A percentile compares a stretch with the other conserved stretches of the same genome.
Conservation (phyloP, 2,888 invertebrate genomes). For the Macrosoma leucophasiata region DNA sequence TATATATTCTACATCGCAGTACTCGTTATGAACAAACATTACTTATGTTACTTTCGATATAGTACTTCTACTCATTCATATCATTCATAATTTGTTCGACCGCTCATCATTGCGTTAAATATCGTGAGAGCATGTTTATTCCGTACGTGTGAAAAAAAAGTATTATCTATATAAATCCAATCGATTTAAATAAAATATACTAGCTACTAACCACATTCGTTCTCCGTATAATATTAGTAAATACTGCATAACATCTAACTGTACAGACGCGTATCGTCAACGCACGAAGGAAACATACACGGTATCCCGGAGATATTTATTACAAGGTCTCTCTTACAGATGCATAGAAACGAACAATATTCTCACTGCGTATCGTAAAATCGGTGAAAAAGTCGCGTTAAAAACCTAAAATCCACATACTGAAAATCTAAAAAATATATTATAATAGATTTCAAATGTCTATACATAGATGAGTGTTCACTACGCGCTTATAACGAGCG, state of each 20-base stretch:
- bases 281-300: slow-evolving; percentile 52
- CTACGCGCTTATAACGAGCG: slow-evolving; percentile 56
- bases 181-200: slow-evolving; percentile 70
- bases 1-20: slow-evolving; percentile 73
- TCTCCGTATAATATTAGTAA: slow-evolving; percentile 57
- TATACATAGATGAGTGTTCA: slow-evolving; percentile 72
- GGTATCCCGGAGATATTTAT: slow-evolving; percentile 56
- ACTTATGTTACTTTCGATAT: slow-evolving; percentile 68
- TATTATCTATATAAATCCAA: slow-evolving; percentile 65
- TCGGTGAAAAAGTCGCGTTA: slow-evolving; percentile 69
- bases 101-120: slow-evolving; percentile 52
- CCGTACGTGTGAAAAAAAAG: slow-evolving; percentile 54
- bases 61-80: slow-evolving; percentile 67
- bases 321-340: slow-evolving; percentile 60
- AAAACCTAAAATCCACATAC: slow-evolving; percentile 72
- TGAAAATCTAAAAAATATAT: slow-evolving; percentile 74
- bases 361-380: slow-evolving; percentile 62
- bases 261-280: slow-evolving; percentile 60
- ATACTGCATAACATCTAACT: slow-evolving; percentile 68
- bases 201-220: slow-evolving; percentile 65
- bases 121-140: slow-evolving; percentile 56
- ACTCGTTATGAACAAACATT: slow-evolving; percentile 72
- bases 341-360: slow-evolving; percentile 61
- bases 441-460: slow-evolving; percentile 74
- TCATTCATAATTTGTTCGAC: slow-evolving; percentile 67